These are phyloP conservation scores for Leptarthrus brevirostris DNA, from an alignment of 2,888 invertebrate species.

Conservation along the genomic window DNA sequence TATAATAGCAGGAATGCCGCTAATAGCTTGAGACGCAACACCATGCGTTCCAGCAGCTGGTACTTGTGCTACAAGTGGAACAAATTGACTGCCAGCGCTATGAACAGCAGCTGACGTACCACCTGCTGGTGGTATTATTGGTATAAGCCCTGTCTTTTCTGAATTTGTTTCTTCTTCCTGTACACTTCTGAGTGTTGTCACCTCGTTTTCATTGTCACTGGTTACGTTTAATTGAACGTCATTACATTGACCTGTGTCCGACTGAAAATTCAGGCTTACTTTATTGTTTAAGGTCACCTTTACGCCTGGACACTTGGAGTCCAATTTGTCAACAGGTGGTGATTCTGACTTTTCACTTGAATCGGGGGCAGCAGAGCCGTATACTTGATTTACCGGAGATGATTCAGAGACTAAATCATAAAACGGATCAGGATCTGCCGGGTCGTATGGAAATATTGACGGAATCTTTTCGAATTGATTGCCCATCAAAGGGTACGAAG, in stretches of 20 bases:
- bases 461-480: too few species aligned
- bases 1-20: not conserved
- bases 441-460: slow-evolving; percentile 46
- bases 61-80: slow-evolving; percentile 5
- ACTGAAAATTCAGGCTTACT: slow-evolving; percentile 50
- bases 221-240: slow-evolving; percentile 48
- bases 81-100: not conserved
- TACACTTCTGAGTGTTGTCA: not conserved
- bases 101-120: slow-evolving; percentile 9
- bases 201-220: slow-evolving; percentile 2
- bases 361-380: not conserved
- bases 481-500: too few species aligned
- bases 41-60: not conserved
- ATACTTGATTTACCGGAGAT: not conserved
- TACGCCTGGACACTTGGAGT: slow-evolving; percentile 48
- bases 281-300: slow-evolving; percentile 50
- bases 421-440: slow-evolving; percentile 54
- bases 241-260: slow-evolving; percentile 46
- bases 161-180: not conserved
- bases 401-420: slow-evolving; percentile 38
- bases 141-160: not conserved
- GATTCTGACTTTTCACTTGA: slow-evolving; percentile 8
- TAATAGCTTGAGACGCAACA: not conserved
- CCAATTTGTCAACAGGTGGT: not conserved
- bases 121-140: not conserved